These are phyloP conservation scores for Phylloscopus collybita DNA, from an alignment of 2,797 vertebrate species.

Conservation along the genomic window DNA sequence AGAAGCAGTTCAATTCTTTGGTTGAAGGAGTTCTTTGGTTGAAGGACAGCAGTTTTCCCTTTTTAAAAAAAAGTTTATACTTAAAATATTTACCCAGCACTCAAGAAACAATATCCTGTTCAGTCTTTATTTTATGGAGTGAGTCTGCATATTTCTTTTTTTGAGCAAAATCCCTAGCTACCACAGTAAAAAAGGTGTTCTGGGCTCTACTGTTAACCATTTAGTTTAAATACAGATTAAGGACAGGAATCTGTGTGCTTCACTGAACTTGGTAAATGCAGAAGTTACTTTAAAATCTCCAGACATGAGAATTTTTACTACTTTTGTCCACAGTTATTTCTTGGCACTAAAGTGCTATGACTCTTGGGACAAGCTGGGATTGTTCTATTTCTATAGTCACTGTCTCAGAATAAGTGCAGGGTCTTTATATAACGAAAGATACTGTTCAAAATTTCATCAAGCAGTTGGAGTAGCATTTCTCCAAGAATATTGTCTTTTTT, in stretches of 20 bases:
- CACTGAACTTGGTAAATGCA: neutral
- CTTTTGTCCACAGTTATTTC: neutral
- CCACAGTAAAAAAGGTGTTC: neutral
- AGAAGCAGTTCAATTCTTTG: neutral
- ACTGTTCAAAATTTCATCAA: neutral
- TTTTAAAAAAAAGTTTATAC: neutral
- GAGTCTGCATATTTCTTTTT: neutral
- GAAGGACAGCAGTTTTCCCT: neutral
- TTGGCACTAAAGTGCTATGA: neutral
- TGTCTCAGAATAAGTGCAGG: neutral
- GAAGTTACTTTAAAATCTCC: neutral
- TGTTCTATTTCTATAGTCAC: neutral
- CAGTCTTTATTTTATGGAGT: neutral
- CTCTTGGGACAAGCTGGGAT: neutral
- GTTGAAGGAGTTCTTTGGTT: too few species aligned
- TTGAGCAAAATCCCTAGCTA: neutral
- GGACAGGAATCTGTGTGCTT: neutral
- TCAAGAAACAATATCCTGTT: neutral
- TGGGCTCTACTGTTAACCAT: neutral
- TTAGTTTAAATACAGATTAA: neutral
- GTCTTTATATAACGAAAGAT: neutral
- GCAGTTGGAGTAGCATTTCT: neutral
- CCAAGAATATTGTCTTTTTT: neutral
- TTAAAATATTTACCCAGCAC: neutral
- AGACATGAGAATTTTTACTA: neutral